Percentiles rank a stretch among this genome's conserved stretches.
Conservation (phyloP, 92 coral and sea anemone genomes). For the Palythoa caribaeorum region DNA sequence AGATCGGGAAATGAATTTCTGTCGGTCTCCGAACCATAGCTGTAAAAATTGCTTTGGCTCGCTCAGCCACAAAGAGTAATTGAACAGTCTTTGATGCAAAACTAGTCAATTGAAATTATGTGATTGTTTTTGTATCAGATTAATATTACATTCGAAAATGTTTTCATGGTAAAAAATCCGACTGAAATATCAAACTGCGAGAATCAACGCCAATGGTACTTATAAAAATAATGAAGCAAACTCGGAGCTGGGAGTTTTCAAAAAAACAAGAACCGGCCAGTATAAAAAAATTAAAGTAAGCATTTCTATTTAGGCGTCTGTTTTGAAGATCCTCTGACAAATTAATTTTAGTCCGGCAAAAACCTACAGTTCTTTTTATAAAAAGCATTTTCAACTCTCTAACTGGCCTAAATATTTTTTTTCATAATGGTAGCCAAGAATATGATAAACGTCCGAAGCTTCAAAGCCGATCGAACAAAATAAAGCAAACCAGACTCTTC, state of each 20-base stretch:
- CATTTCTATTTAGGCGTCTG: no score
- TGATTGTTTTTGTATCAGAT: constrained; percentile 21
- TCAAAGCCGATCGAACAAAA: neutral
- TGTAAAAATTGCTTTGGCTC: constrained; percentile 13
- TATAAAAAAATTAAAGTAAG: no score
- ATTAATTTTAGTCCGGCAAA: no score
- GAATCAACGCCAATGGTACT: neutral
- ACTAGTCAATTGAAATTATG: neutral
- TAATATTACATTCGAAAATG: neutral
- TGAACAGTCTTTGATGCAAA: constrained; percentile 8
- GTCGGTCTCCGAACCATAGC: neutral
- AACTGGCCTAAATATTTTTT: neutral
- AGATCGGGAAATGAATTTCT: constrained; percentile 28
- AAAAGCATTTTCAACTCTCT: no score
- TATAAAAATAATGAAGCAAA: neutral
- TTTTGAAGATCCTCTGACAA: no score
- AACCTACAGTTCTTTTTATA: no score
- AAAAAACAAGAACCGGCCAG: no score
- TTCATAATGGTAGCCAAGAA: neutral
- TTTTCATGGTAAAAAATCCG: neutral
- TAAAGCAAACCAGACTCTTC: neutral
- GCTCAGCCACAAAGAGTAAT: neutral
- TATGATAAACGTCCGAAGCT: neutral
- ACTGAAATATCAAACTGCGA: neutral
- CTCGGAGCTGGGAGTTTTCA: no score